Conservation (phyloP, 2,113 vertebrate species). For the Rynchops niger region DNA sequence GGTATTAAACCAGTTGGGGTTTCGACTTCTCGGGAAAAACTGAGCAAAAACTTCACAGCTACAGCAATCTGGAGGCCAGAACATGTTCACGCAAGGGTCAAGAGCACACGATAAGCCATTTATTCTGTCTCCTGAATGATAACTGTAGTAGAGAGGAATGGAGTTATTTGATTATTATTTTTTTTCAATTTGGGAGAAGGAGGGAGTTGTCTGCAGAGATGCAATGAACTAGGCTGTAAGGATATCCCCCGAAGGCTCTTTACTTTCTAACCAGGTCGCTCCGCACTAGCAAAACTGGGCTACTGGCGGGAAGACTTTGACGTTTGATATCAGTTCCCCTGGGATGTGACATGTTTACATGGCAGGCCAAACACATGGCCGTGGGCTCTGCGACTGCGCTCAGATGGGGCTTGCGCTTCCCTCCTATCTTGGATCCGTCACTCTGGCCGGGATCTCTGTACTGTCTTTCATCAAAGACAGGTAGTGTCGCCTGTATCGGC, state of each 20-base stretch:
- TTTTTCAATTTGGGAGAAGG: background rate
- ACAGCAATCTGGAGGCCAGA: background rate
- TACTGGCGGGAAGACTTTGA: background rate
- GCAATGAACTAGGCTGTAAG: background rate
- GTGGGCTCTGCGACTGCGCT: fast-evolving
- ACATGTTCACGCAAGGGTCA: background rate
- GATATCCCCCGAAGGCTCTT: background rate
- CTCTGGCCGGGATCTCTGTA: background rate
- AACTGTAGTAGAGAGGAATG: background rate
- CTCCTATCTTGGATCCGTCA: background rate
- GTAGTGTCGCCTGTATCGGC: too few relatives aligned
- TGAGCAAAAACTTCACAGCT: background rate
- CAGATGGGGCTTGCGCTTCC: background rate
- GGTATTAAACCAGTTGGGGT: background rate
- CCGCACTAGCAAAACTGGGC: background rate
- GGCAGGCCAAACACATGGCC: background rate
- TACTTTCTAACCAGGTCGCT: background rate
- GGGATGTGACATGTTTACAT: background rate
- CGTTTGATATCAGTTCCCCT: background rate
- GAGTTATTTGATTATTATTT: background rate
- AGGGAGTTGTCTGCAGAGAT: background rate
- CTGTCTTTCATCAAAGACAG: background rate
- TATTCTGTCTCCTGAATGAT: background rate
- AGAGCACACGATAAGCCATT: background rate
- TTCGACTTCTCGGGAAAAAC: background rate